Evolutionary conservation across 2,797 vertebrate genomes (phyloP).

Genomic region (Melanotaenia nigrans): DNA sequence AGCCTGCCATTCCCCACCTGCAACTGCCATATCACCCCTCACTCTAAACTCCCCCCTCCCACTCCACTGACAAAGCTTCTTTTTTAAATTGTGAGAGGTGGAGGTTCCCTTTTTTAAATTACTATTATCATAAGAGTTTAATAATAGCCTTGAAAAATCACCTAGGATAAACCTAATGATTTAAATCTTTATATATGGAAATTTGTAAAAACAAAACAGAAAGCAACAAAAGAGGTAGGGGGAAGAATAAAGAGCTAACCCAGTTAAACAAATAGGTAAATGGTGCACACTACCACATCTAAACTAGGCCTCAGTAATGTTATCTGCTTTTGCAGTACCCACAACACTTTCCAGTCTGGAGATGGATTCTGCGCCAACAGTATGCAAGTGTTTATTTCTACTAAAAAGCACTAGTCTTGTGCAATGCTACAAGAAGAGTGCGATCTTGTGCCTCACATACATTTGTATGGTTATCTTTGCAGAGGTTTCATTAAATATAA

Average conservation of each 20-base stretch:
- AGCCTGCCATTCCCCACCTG: slow-evolving; percentile 50
- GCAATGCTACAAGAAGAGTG: slow-evolving; percentile 41
- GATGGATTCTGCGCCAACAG: slow-evolving; percentile 28
- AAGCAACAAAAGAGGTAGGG: slow-evolving; percentile 29
- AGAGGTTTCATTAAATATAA: neutral
- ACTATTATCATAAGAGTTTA: slow-evolving; percentile 39
- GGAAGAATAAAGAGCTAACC: slow-evolving; percentile 37
- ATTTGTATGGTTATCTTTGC: neutral
- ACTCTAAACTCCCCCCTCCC: slow-evolving; percentile 67
- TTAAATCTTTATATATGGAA: slow-evolving; percentile 43
- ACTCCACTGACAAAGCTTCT: slow-evolving; percentile 32
- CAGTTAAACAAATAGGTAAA: slow-evolving; percentile 40
- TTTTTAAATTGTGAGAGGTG: slow-evolving; percentile 27
- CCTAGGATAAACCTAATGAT: slow-evolving; percentile 41
- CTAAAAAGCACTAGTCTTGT: slow-evolving; percentile 25
- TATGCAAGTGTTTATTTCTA: slow-evolving; percentile 17
- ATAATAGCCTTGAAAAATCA: slow-evolving; percentile 66
- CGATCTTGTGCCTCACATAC: slow-evolving; percentile 33
- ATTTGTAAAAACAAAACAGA: slow-evolving; percentile 31
- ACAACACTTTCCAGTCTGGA: slow-evolving; percentile 53
- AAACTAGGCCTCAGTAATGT: slow-evolving; percentile 29
- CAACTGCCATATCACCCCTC: slow-evolving; percentile 45
- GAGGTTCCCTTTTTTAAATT: slow-evolving; percentile 27
- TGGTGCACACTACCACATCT: slow-evolving; percentile 48
- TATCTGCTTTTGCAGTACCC: slow-evolving; percentile 55